These are phyloP conservation scores for Lithobates sylvaticus DNA, from an alignment of 2,797 vertebrate species.

Conservation along the genomic window DNA sequence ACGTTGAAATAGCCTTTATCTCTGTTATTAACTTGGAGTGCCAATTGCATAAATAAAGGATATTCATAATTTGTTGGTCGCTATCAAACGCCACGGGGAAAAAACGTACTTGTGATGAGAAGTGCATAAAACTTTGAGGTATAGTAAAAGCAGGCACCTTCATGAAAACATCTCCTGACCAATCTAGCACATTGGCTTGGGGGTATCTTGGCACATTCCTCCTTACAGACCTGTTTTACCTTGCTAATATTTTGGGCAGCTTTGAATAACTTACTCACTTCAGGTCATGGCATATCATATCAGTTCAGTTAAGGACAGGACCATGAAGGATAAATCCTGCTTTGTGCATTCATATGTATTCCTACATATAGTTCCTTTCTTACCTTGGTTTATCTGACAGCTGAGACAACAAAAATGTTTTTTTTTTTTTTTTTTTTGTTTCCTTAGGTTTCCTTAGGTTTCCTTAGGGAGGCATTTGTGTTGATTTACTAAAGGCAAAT, in stretches of 20 bases:
- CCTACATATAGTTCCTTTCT: no score
- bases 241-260: neutral
- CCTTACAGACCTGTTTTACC: neutral
- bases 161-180: constrained; percentile 20
- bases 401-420: neutral
- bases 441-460: no score
- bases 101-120: no score
- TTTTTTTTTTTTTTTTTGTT: no score
- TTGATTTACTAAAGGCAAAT: no score
- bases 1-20: no score
- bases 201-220: constrained; percentile 1
- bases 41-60: no score
- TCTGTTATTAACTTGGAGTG: no score
- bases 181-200: neutral
- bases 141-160: neutral
- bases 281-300: neutral
- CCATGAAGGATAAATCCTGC: neutral
- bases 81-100: neutral
- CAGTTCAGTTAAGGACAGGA: neutral
- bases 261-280: neutral
- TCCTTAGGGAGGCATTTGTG: no score
- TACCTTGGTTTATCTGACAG: neutral
- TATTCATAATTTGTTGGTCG: no score
- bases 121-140: neutral
- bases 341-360: neutral